phyloP scores from a whole-genome alignment of 2,113 vertebrate genomes.

The Megaceryle maxima region DNA sequence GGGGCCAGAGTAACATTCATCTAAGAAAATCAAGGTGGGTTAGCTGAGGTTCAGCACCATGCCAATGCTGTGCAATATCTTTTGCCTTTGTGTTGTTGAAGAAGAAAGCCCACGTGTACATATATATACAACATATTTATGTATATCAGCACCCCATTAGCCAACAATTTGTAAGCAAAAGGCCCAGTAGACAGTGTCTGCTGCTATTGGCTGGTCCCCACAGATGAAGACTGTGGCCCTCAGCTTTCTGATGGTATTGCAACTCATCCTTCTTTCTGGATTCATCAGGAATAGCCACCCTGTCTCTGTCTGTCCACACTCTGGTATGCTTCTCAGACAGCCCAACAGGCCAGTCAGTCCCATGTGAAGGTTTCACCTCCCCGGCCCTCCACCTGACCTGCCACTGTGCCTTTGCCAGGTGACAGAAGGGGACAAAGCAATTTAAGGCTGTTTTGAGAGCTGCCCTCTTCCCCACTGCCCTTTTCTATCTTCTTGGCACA shows the following conservation, averaged over 20 bases:
- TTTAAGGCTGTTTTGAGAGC: neutral
- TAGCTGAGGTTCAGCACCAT: neutral
- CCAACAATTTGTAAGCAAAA: neutral
- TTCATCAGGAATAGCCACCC: neutral
- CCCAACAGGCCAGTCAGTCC: fast-evolving
- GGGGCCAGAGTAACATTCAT: neutral
- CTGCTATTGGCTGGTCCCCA: neutral
- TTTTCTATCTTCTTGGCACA: fast-evolving
- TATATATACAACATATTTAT: fast-evolving
- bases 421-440: neutral
- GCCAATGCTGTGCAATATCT: neutral
- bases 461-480: neutral
- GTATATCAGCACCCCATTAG: neutral
- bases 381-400: fast-evolving
- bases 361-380: fast-evolving
- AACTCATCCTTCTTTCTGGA: neutral
- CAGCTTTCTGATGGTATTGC: fast-evolving
- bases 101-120: neutral
- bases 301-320: neutral
- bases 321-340: fast-evolving
- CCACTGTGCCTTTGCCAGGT: fast-evolving
- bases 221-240: neutral
- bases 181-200: neutral
- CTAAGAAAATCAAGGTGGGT: fast-evolving
- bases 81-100: neutral